A percentile compares a stretch with the other conserved stretches of the same genome.
These are phyloP conservation scores for Argyrosomus regius DNA, from an alignment of 2,797 vertebrate genomes.

Conservation along the genomic window DNA sequence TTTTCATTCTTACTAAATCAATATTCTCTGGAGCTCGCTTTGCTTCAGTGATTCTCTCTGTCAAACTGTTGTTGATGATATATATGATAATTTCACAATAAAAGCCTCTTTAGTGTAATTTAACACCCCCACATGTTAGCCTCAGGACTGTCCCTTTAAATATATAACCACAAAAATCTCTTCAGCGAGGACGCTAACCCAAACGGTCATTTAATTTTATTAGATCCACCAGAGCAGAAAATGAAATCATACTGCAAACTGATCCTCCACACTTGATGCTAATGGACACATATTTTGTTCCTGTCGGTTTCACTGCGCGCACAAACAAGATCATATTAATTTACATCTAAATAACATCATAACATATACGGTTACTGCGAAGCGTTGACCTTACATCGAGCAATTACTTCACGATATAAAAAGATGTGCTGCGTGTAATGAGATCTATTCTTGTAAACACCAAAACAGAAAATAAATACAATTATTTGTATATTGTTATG, in stretches of 20 bases:
- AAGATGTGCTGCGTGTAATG: neutral
- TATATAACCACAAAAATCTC: neutral
- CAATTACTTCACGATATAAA: neutral
- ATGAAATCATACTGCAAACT: conserved; percentile 22
- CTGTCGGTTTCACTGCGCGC: neutral
- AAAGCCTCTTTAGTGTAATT: conserved; percentile 7
- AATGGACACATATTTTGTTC: conserved; percentile 4
- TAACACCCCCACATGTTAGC: neutral
- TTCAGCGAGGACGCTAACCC: neutral
- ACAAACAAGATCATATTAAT: neutral
- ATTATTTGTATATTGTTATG: neutral
- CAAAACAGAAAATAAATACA: neutral
- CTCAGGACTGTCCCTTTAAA: neutral
- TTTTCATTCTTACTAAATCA: neutral
- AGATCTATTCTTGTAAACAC: neutral
- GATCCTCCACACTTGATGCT: neutral
- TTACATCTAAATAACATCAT: neutral
- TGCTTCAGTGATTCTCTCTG: neutral
- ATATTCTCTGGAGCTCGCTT: neutral
- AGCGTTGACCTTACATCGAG: neutral
- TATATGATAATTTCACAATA: neutral
- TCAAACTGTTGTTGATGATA: neutral
- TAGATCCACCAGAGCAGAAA: conserved; percentile 1
- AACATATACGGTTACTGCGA: neutral
- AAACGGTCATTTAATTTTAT: conserved; percentile 15